phyloP scores from a whole-genome alignment of 2,113 vertebrate species.

The Hemiprocne comata region DNA sequence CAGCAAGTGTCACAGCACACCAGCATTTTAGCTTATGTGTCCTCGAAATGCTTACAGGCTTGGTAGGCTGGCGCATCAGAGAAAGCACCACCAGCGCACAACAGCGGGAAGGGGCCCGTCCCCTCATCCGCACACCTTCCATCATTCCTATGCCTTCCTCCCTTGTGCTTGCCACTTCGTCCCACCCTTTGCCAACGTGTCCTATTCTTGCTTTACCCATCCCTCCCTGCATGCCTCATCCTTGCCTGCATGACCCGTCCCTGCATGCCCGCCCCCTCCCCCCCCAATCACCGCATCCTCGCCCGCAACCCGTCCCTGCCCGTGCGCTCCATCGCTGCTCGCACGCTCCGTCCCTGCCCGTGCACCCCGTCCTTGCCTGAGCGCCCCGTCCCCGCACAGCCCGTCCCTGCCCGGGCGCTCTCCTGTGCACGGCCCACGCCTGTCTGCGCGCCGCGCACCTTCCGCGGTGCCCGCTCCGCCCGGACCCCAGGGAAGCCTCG shows the following conservation, averaged over 20 bases:
- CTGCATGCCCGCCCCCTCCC: too few species aligned
- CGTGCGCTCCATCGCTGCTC: not conserved
- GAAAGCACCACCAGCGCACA: not conserved
- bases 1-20: not conserved
- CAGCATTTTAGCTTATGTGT: not conserved
- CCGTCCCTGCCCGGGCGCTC: too few species aligned
- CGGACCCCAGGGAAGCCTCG: not conserved
- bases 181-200: not conserved
- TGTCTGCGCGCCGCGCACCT: not conserved
- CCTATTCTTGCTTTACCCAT: not conserved
- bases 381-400: not conserved
- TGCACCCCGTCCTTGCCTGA: too few species aligned
- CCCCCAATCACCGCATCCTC: not conserved
- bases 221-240: not conserved
- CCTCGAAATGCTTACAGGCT: not conserved
- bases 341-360: too few species aligned
- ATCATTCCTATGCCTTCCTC: not conserved
- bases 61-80: accelerated
- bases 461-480: not conserved
- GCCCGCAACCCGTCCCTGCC: not conserved
- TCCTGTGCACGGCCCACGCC: too few species aligned
- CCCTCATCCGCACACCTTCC: not conserved
- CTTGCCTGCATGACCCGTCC: not conserved
- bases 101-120: accelerated
- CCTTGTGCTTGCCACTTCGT: not conserved